These are phyloP conservation scores for Pherbina coryleti DNA, from an alignment of 2,888 invertebrate species.

Conservation along the genomic window DNA sequence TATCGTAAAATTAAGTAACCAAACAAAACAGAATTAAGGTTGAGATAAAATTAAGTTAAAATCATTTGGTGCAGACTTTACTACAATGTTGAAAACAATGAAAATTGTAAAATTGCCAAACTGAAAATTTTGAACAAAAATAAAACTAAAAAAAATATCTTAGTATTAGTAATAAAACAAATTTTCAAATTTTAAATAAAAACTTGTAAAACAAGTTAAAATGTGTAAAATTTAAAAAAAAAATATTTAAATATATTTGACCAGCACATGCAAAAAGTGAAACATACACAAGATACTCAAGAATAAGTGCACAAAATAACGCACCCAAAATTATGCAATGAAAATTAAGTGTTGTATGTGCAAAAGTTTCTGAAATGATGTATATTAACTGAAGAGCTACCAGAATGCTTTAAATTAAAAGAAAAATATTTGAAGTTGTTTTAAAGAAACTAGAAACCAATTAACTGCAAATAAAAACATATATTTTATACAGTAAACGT, in stretches of 20 bases:
- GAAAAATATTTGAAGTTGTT: conserved; percentile 55
- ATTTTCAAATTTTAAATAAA: conserved; percentile 40
- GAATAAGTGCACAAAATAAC: conserved; percentile 41
- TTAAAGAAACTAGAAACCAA: neutral
- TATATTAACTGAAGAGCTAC: conserved; percentile 29
- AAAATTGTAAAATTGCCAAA: conserved; percentile 38
- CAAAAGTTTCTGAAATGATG: conserved; percentile 51
- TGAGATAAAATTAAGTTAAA: conserved; percentile 49
- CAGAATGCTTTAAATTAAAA: conserved; percentile 48
- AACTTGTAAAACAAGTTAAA: conserved; percentile 4
- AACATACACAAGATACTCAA: conserved; percentile 35
- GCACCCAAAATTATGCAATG: conserved; percentile 33
- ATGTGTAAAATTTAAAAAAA: conserved; percentile 46
- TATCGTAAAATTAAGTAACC: conserved; percentile 69
- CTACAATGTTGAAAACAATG: conserved; percentile 32
- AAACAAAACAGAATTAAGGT: conserved; percentile 36
- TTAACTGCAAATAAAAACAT: conserved; percentile 22
- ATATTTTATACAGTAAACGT: conserved; percentile 18
- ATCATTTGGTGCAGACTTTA: conserved; percentile 27
- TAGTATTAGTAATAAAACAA: conserved; percentile 5
- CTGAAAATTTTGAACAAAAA: conserved; percentile 46
- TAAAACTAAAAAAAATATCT: conserved; percentile 33
- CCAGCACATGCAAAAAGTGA: conserved; percentile 33
- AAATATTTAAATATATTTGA: conserved; percentile 35
- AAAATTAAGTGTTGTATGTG: conserved; percentile 49